Evolutionary conservation across 2,113 vertebrate species (phyloP), one percentile per base, ranked within the genome.

Genomic region (Cephalopholis sonnerati): DNA sequence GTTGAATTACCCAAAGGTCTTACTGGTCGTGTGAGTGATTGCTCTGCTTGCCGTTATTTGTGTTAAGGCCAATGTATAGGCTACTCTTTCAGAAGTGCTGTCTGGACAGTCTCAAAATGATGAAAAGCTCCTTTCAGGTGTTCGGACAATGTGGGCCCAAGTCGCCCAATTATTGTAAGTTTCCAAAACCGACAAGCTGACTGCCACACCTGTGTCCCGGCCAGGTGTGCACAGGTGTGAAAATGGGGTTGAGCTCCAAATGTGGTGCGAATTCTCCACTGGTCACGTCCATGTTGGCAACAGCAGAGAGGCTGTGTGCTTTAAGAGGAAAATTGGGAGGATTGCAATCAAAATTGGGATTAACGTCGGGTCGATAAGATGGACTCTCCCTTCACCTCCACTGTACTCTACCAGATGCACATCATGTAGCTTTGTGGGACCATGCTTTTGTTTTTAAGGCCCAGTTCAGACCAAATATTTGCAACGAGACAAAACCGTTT

Each of bases 221-320:
- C 83, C 87, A 90, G 86, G 78, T 85, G 88, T 82, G 54, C 73
- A 22, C 65, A 70, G 54, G 61, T 78, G 57, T 74, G 48, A 61
- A 71, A 74, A 71, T 24, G 58, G 29, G 46, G 46, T 27, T 41
- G 59, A 76, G 80, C 80, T 75, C 39, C n/a, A 81, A 79, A 74
- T 81, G 79, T 48, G 4, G 41, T 68, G 57, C 29, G 64, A 53
- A 53, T 46, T 48, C 18, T 68, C 17, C 18, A 6, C 1, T 7
- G 15, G 25, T 69, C 59, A 0, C 20, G 20, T 44, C 4, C 25
- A 16, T 13, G 71, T 44, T 66, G 54, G 48, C 41, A 57, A 7
- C 55, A n/a, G 17, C 61, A 32, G 53, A 27, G 24, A 16, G 41
- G 63, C 64, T 46, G 7, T 16, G n/a, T 25, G n/a, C 12, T 7